Evolutionary conservation across 2,797 vertebrate genomes (phyloP).

Genomic region (Anguilla megastoma): DNA sequence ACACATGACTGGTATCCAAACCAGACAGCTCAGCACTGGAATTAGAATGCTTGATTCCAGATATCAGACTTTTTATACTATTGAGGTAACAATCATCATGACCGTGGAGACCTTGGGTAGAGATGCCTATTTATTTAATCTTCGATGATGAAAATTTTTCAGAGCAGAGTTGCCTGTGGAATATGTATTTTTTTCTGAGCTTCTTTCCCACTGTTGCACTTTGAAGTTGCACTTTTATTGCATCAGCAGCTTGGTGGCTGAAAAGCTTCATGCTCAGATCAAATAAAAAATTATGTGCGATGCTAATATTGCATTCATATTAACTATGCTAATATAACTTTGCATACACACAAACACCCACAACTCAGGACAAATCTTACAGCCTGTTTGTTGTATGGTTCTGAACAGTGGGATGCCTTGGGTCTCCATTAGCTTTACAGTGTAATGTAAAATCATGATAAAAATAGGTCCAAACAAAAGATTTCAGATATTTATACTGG

Average conservation of each 20-base stretch:
- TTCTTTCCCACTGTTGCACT: not conserved
- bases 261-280: not conserved
- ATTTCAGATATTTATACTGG: not conserved
- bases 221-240: constrained; percentile 5
- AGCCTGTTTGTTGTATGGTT: not conserved
- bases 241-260: not conserved
- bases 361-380: not conserved
- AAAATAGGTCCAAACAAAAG: not conserved
- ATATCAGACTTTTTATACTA: not conserved
- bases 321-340: not conserved
- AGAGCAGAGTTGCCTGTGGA: not conserved
- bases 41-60: not conserved
- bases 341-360: not conserved
- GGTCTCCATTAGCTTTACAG: not conserved
- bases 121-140: not conserved
- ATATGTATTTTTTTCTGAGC: not conserved
- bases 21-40: not conserved
- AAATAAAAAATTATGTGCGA: not conserved
- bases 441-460: not conserved
- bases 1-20: not conserved
- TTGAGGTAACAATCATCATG: not conserved
- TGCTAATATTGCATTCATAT: not conserved
- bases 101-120: not conserved
- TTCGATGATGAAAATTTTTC: not conserved
- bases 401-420: not conserved